These are phyloP conservation scores for Rhea pennata DNA, from an alignment of 2,113 vertebrate genomes.

Conservation along the genomic window DNA sequence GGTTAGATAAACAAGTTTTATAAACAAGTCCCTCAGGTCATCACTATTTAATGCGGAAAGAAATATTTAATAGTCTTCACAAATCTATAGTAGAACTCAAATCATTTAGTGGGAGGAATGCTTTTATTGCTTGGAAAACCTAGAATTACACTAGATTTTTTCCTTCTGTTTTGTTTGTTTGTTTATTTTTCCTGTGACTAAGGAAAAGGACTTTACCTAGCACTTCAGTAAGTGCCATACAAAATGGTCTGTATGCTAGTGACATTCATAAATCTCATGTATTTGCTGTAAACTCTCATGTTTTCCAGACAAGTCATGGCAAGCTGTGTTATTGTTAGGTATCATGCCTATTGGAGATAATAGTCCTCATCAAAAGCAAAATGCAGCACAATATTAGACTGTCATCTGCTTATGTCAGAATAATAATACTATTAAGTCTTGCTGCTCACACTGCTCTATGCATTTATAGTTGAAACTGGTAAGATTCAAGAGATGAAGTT, in stretches of 20 bases:
- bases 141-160: neutral
- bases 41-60: neutral
- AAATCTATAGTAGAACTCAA: neutral
- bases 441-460: neutral
- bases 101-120: neutral
- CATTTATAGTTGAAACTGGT: neutral
- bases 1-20: neutral
- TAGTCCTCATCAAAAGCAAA: conserved; percentile 14
- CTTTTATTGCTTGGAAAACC: neutral
- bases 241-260: neutral
- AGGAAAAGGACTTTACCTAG: neutral
- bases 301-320: conserved; percentile 9
- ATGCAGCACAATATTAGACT: neutral
- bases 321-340: neutral
- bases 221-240: neutral
- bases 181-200: neutral
- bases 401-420: neutral
- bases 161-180: neutral
- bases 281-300: conserved; percentile 5
- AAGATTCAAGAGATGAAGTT: neutral
- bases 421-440: neutral
- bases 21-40: neutral
- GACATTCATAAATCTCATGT: neutral
- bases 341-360: neutral
- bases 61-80: neutral